Evolutionary conservation across 2,797 vertebrate species (phyloP).

Genomic region (Salmo trutta): DNA sequence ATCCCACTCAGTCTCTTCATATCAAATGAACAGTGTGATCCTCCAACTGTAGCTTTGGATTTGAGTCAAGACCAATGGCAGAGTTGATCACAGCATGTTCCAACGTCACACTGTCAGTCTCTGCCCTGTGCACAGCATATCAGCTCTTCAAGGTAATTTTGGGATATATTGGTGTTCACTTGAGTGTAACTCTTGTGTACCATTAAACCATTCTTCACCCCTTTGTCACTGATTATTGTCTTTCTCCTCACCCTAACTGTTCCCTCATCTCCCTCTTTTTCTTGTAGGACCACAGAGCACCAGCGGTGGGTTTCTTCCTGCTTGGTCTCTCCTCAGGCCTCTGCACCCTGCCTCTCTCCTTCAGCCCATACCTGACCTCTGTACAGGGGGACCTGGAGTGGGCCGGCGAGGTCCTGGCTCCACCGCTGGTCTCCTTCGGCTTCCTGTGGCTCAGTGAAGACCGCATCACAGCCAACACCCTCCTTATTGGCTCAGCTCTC

Average conservation of each 20-base stretch:
- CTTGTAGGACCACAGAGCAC: conserved; percentile 75
- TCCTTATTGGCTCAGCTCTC: conserved; percentile 70
- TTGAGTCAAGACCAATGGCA: conserved; percentile 56
- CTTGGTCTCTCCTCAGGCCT: conserved; percentile 69
- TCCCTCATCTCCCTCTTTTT: conserved; percentile 20
- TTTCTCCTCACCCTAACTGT: background rate
- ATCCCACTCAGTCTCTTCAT: background rate
- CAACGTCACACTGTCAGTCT: conserved; percentile 52
- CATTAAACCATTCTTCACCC: background rate
- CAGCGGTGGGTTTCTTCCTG: conserved; percentile 71
- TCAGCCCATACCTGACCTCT: conserved; percentile 39
- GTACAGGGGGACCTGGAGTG: conserved; percentile 69
- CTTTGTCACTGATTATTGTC: background rate
- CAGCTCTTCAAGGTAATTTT: conserved; percentile 73
- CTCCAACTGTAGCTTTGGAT: background rate
- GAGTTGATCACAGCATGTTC: conserved; percentile 46
- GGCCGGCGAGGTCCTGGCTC: conserved; percentile 66
- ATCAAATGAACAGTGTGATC: background rate
- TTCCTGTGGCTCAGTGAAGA: conserved; percentile 80
- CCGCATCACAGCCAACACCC: conserved; percentile 65
- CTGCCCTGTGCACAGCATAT: conserved; percentile 61
- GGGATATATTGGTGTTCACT: background rate
- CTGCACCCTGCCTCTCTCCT: conserved; percentile 43
- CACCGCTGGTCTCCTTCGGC: conserved; percentile 71
- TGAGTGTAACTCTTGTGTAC: background rate